Base-by-base conservation (phyloP, 2,113 vertebrate species). In the Toxostoma redivivum region DNA sequence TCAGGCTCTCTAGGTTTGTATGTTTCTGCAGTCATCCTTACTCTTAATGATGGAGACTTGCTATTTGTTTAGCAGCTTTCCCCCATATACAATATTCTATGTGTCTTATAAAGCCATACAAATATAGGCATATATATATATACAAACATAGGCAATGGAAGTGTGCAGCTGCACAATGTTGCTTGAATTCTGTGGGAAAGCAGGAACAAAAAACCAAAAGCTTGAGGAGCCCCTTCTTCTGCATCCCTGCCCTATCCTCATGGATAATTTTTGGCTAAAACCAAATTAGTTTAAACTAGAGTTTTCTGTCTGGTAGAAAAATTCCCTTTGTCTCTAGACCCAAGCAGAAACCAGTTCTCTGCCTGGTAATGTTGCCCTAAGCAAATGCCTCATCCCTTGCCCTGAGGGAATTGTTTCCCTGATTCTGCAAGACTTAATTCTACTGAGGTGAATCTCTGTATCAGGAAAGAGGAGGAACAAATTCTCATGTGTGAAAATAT, bases 371-470 rank as follows among this genome's bases (percentile, higher is more conserved):
- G 44, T 44, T 77, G 24, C 33, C 28, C 38, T 23, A 24, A 82
- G 57, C 5, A 93, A 25, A 25, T 48, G 40, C 62, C 51, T 44
- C 70, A 69, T 86, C 51, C 24, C 21, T 86, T 2, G 0, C 7
- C 35, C 40, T 20, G 0, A 9, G 67, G 57, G 54, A 96, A 82
- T 69, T 80, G 18, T 73, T 96, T 79, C 27, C 38, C 24, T 35
- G 28, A 21, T 85, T 96, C 90, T 76, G 58, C 65, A 95, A 96
- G 81, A 86, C 24, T 35, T 51, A 31, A 18, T 67, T 87, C 37
- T n/a, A 42, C 4, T 12, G 27, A 40, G 23, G 31, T 80, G 54
- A 86, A 81, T 58, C 31, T 81, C 60, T 72, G 62, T 25, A 60
- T 35, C 16, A 79, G 37, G 7, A 66, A 83, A 67, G 33, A 22